phyloP scores from a whole-genome alignment of 2,888 invertebrate species.

The Rhagium mordax region DNA sequence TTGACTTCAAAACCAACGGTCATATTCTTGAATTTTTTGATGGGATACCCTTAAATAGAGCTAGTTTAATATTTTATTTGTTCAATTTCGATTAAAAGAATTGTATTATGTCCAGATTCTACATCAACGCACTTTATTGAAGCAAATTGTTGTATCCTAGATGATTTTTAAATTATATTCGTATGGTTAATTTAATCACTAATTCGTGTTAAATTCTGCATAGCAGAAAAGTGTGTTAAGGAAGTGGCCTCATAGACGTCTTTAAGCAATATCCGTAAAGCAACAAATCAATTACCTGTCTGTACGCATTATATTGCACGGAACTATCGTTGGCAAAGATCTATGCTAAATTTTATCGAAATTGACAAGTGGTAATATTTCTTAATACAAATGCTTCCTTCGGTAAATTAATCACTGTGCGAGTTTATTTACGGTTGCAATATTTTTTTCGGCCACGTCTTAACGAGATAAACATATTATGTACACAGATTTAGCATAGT shows the following conservation, averaged over 20 bases:
- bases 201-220: neutral
- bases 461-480: no score
- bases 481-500: no score
- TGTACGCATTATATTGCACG: neutral
- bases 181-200: neutral
- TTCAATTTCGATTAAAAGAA: no score
- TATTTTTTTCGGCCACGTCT: no score
- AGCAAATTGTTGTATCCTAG: neutral
- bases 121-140: no score
- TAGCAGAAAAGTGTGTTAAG: neutral
- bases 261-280: neutral
- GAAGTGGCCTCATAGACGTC: neutral
- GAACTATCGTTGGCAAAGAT: neutral
- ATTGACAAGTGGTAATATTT: neutral
- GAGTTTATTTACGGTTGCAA: no score
- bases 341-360: neutral
- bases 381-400: neutral
- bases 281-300: neutral
- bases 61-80: no score
- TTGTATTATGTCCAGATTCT: no score
- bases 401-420: neutral
- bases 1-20: no score
- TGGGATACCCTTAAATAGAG: no score
- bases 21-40: no score
- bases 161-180: neutral